Base-by-base conservation (phyloP, 23 tunicate species). In the Styela clava region DNA sequence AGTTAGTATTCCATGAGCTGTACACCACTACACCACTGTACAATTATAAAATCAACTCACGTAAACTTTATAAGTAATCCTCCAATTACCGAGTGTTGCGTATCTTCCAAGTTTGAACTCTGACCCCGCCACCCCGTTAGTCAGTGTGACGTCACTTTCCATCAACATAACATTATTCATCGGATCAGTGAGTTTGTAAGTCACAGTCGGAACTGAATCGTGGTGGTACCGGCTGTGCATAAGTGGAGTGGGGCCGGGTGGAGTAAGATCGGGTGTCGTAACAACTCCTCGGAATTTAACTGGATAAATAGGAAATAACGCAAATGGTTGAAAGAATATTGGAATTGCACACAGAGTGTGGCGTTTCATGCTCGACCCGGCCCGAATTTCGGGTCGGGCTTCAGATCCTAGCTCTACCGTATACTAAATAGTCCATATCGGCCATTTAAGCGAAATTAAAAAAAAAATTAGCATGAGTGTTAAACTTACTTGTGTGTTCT, bases 261-360 rank as follows among this genome's bases (percentile, higher is more conserved):
- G 98, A 1, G 70, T 74, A 26, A 93, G 89, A 69, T 87, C 85
- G 27, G 92, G 89, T 56, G 74, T 78, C 44, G 86, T 34, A 52
- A 69, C 73, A 25, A 93, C 78, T 18, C 86, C 98, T 16, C 98
- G 87, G 69, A 93, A 93, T 69, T 93, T 86, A 28, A 93, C 98
- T 93, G 84, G 35, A 92, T 34, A 26, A 67, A 67, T 5, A 27
- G 18, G 31, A 44, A 44, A 44, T n/a, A n/a, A n/a, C n/a, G n/a
- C n/a, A n/a, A n/a, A n/a, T n/a, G n/a, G n/a, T n/a, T n/a, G n/a
- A n/a, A n/a, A n/a, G n/a, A n/a, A n/a, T n/a, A n/a, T n/a, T n/a
- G n/a, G n/a, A n/a, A n/a, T n/a, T n/a, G n/a, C n/a, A n/a, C n/a
- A n/a, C n/a, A n/a, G n/a, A n/a, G n/a, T n/a, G n/a, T n/a, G n/a